Evolutionary conservation across 2,113 vertebrate genomes (phyloP).

Genomic region (Myotis yumanensis): DNA sequence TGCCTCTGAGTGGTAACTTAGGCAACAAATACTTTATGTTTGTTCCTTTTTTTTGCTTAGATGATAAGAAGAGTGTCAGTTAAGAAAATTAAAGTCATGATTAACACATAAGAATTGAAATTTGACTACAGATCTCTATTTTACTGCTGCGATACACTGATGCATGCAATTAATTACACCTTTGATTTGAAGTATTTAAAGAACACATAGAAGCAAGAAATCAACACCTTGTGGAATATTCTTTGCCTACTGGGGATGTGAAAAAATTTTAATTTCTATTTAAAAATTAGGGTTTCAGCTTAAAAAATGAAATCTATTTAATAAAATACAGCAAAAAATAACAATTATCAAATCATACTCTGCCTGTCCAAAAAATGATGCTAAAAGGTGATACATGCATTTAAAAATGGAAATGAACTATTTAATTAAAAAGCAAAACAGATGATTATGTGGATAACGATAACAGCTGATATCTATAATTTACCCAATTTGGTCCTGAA

Average conservation of each 20-base stretch:
- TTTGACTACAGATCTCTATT: not conserved
- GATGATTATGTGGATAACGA: not conserved
- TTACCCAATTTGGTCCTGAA: not conserved
- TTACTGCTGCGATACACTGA: not conserved
- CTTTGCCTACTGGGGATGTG: not conserved
- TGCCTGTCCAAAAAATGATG: not conserved
- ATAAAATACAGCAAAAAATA: constrained; percentile 1
- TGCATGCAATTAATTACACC: not conserved
- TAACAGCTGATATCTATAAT: not conserved
- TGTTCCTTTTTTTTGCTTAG: not conserved
- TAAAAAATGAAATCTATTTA: not conserved
- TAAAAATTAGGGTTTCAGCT: not conserved
- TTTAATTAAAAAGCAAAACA: constrained; percentile 12
- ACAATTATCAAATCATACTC: not conserved
- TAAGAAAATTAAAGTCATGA: not conserved
- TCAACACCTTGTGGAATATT: not conserved
- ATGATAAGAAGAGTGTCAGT: not conserved
- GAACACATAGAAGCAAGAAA: not conserved
- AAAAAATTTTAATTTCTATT: not conserved
- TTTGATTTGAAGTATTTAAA: constrained; percentile 19
- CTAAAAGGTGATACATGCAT: not conserved
- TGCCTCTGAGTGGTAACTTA: not conserved
- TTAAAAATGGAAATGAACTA: not conserved
- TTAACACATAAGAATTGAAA: not conserved
- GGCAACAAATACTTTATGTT: not conserved